Evolutionary conservation across 2,888 invertebrate genomes (phyloP), one percentile per base, ranked within the genome.

Genomic region (Meghimatium bilineatum): DNA sequence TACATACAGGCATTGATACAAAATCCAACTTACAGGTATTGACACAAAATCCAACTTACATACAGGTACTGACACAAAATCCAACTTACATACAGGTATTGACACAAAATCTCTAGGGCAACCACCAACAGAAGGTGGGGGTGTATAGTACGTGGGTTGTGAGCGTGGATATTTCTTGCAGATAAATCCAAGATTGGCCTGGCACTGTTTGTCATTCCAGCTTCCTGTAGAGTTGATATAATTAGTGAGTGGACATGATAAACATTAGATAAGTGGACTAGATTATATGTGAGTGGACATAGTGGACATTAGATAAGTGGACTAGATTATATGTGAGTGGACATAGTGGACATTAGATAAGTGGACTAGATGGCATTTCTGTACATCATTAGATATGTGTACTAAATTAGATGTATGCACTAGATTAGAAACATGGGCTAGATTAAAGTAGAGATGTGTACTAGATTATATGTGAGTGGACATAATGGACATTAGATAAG

Each of bases 121-220:
- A 80, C 86, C 74, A 12, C 81, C 74, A 29, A 67, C 20, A 2
- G 83, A 36, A 20, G 82, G 60, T 0, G 81, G 52, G 8, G 83
- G 63, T 23, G 82, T 66, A 80, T 34, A 74, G 2, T 12, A 12
- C 1, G 80, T 49, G 6, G 66, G 36, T 23, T 38, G 29, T 52
- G 6, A 69, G 85, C 89, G 81, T 80, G 85, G 74, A 1, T 36
- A 66, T 49, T 86, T 85, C 80, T 89, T 87, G 85, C 91, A 91
- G 38, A 90, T 78, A 83, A 87, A 89, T 49, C 88, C 86, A 66
- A 86, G 75, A 14, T 52, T 66, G 26, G 76, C 76, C n/a, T 81
- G 80, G 81, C 91, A 91, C 23, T 74, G 56, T 14, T 85, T 77
- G 76, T 89, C 88, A 80, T 87, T 87, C 91, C 91, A 91, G 32